Conservation (phyloP, 2,888 invertebrate genomes). For the Trachelus troglodyta region DNA sequence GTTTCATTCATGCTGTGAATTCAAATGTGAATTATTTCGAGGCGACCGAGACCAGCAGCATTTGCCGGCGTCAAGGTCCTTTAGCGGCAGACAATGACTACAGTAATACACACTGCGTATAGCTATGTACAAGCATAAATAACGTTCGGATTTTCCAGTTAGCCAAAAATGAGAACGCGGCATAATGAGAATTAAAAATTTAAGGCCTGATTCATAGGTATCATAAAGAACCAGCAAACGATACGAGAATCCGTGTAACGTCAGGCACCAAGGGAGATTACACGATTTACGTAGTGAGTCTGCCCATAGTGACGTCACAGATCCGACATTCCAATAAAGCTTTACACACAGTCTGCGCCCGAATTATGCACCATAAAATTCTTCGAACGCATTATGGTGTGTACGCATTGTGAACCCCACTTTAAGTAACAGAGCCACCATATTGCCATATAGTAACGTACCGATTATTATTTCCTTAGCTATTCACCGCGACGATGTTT, state of each 20-base stretch:
- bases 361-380: conserved; percentile 37
- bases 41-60: conserved; percentile 24
- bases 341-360: conserved; percentile 24
- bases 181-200: conserved; percentile 11
- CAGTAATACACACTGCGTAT: not conserved
- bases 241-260: not conserved
- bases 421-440: not conserved
- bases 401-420: not conserved
- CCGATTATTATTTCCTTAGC: not conserved
- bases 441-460: not conserved
- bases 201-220: conserved; percentile 6
- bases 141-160: not conserved
- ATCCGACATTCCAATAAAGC: conserved; percentile 47
- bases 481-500: not conserved
- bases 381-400: conserved; percentile 19
- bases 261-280: not conserved
- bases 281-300: conserved; percentile 4
- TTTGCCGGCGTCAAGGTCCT: conserved; percentile 34
- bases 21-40: conserved; percentile 40
- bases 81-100: conserved; percentile 1
- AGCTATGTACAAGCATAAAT: not conserved
- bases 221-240: conserved; percentile 9
- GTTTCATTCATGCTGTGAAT: conserved; percentile 43
- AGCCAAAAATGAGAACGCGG: not conserved
- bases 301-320: conserved; percentile 47